A percentile compares a stretch with the other conserved stretches of the same genome.
phyloP scores from a whole-genome alignment of 2,797 vertebrate genomes.

The Rhynchonycteris naso region DNA sequence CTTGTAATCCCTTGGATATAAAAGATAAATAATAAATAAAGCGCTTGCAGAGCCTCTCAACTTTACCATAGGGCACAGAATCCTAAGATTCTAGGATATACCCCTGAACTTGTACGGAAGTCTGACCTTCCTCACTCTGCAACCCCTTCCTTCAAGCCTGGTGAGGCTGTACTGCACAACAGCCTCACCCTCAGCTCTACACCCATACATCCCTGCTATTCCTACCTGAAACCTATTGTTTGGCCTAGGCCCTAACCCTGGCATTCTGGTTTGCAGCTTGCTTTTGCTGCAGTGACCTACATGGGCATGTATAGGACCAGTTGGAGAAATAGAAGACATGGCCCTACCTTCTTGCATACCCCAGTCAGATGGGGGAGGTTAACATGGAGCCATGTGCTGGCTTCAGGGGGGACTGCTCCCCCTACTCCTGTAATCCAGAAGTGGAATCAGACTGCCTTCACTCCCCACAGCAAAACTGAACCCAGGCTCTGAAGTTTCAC shows the following conservation, averaged over 20 bases:
- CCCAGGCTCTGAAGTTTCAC: neutral
- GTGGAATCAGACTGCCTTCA: neutral
- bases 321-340: neutral
- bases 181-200: neutral
- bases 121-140: neutral
- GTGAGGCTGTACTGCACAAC: neutral
- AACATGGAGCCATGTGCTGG: neutral
- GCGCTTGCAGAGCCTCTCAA: neutral
- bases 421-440: neutral
- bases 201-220: neutral
- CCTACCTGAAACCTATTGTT: neutral
- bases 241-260: neutral
- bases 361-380: neutral
- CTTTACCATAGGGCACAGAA: constrained; percentile 21
- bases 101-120: neutral
- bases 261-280: constrained; percentile 11
- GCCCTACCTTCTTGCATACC: neutral
- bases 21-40: neutral
- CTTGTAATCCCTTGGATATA: neutral
- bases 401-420: neutral
- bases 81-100: neutral
- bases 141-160: neutral
- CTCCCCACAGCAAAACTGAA: neutral
- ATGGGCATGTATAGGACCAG: neutral
- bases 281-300: neutral